Percentiles rank a stretch among this genome's conserved stretches.
These are phyloP conservation scores for Formica selysi DNA, from an alignment of 1,140 invertebrate species.

Conservation along the genomic window DNA sequence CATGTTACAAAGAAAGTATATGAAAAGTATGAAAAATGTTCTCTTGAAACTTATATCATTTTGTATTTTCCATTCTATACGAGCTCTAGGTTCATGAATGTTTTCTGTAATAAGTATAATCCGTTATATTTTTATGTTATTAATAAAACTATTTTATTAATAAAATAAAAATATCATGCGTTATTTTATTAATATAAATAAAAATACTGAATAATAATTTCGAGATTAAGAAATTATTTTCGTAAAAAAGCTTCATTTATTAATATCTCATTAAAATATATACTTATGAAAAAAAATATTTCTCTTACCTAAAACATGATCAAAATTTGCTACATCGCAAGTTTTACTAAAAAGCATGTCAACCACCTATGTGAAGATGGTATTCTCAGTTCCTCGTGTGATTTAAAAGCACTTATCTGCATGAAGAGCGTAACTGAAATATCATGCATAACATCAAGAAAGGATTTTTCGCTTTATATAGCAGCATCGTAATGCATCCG, in stretches of 20 bases:
- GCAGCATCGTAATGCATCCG: constrained; percentile 19
- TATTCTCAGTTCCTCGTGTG: background rate
- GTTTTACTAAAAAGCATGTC: constrained; percentile 13
- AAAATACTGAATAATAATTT: constrained; percentile 4
- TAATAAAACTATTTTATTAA: background rate
- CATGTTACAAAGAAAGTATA: constrained; percentile 20
- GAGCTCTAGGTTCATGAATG: background rate
- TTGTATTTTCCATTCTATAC: constrained; percentile 12
- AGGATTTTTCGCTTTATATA: constrained; percentile 51
- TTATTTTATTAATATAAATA: too few relatives aligned
- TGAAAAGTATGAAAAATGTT: constrained; percentile 31
- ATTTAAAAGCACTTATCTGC: constrained; percentile 25
- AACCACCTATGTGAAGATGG: background rate
- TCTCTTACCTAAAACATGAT: background rate
- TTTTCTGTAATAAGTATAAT: background rate
- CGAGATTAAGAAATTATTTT: background rate
- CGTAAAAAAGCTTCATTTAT: background rate
- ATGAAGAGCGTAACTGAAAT: constrained; percentile 36
- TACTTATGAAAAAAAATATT: background rate
- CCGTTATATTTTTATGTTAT: background rate
- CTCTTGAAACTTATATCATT: background rate
- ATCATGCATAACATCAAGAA: constrained; percentile 29
- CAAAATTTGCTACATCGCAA: background rate
- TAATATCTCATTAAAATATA: background rate
- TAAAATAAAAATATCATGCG: too few relatives aligned